Evolutionary conservation across 2,888 invertebrate genomes (phyloP).

Genomic region (Drosophila melanocephala): DNA sequence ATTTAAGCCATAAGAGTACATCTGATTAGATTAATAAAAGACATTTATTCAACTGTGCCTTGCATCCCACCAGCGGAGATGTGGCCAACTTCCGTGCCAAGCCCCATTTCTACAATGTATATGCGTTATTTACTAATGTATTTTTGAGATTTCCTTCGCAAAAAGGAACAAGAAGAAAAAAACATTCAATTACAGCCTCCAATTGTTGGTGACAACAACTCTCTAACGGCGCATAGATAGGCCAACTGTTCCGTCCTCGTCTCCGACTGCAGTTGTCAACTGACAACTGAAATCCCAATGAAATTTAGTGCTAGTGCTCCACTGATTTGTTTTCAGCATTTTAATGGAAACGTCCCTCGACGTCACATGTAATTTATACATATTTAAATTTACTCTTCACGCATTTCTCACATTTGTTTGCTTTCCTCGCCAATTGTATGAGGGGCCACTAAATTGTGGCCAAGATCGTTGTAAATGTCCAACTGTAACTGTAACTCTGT

Average conservation of each 20-base stretch:
- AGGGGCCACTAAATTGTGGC: background rate
- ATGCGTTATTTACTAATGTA: background rate
- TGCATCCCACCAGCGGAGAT: background rate
- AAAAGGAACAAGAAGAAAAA: background rate
- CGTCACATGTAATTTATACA: conserved; percentile 51
- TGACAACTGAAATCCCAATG: conserved; percentile 52
- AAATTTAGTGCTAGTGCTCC: conserved; percentile 58
- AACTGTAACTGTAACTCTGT: background rate
- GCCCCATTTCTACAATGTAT: conserved; percentile 18
- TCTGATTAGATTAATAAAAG: conserved; percentile 21
- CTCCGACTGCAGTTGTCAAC: background rate
- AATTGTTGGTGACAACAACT: conserved; percentile 5
- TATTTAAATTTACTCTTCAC: conserved; percentile 71
- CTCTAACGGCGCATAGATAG: background rate
- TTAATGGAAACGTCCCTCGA: conserved; percentile 1
- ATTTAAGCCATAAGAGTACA: background rate
- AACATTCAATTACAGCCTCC: conserved; percentile 8
- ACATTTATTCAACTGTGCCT: background rate
- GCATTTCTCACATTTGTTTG: conserved; percentile 61
- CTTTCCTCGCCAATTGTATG: conserved; percentile 41
- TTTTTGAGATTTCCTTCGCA: background rate
- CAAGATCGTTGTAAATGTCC: background rate
- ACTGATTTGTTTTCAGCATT: conserved; percentile 13
- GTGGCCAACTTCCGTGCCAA: conserved; percentile 45
- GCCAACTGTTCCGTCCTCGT: background rate